Conservation (phyloP, 2,113 vertebrate species). For the Amia ocellicauda region DNA sequence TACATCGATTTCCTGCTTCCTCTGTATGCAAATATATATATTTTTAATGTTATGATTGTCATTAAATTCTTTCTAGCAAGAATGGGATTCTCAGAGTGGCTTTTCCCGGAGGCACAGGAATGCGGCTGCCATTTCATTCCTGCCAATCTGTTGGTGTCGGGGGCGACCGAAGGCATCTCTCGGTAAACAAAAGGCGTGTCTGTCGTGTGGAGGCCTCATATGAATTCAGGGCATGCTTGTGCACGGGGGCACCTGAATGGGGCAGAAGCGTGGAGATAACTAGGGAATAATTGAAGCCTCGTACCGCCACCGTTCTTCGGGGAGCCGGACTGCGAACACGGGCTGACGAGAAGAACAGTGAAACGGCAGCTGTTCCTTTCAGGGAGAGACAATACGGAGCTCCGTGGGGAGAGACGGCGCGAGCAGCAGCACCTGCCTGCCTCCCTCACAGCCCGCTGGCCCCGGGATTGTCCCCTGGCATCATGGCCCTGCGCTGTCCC, state of each 20-base stretch:
- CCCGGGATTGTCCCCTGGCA: neutral
- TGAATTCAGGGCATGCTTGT: constrained; percentile 37
- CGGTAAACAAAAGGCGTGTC: constrained; percentile 35
- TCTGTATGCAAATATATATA: no score
- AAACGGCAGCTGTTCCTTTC: constrained; percentile 70
- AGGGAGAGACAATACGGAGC: constrained; percentile 61
- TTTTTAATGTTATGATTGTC: no score
- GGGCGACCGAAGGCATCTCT: constrained; percentile 31
- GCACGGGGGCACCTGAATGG: constrained; percentile 41
- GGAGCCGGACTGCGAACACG: constrained; percentile 39
- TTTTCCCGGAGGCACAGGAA: constrained; percentile 25
- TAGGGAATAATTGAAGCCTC: constrained; percentile 45
- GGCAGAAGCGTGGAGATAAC: constrained; percentile 22
- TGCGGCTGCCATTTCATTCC: constrained; percentile 20
- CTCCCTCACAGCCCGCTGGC: neutral
- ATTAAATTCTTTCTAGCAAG: no score
- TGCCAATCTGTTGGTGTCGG: constrained; percentile 16
- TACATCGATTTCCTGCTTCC: no score
- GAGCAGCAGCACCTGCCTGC: constrained; percentile 66
- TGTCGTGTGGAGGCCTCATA: constrained; percentile 37
- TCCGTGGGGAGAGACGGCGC: constrained; percentile 42
- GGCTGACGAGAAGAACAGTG: constrained; percentile 48
- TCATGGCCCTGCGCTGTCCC: neutral
- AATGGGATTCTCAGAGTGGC: no score
- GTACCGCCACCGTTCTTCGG: constrained; percentile 42